Conservation (phyloP, 2,797 vertebrate species). For the Danionella dracula region DNA sequence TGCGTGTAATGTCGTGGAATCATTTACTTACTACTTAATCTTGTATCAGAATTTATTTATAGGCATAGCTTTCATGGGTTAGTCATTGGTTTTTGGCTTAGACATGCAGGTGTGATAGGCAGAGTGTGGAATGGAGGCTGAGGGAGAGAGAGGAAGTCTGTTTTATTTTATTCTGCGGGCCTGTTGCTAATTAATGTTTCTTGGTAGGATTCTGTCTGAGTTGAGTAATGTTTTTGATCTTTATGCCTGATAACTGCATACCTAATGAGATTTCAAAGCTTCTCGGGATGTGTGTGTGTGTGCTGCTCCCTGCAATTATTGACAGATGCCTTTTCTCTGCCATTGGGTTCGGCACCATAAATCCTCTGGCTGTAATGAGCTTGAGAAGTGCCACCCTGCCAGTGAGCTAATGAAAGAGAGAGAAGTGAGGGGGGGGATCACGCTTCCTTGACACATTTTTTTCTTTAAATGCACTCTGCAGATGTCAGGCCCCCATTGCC, state of each 20-base stretch:
- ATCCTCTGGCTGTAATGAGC: constrained; percentile 99
- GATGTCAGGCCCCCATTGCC: constrained; percentile 93
- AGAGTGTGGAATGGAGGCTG: constrained; percentile 48
- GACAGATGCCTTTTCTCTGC: constrained; percentile 99
- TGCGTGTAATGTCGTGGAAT: constrained; percentile 38
- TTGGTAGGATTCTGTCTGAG: constrained; percentile 99
- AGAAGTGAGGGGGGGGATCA: constrained; percentile 69
- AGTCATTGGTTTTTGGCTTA: constrained; percentile 55
- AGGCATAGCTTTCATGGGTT: constrained; percentile 1
- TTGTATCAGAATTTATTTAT: constrained; percentile 7
- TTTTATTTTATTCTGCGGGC: constrained; percentile 88
- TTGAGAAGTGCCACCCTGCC: constrained; percentile 99
- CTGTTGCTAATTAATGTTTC: constrained; percentile 99
- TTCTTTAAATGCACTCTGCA: constrained; percentile 98
- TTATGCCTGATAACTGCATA: constrained; percentile 99
- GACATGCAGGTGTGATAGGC: constrained; percentile 78
- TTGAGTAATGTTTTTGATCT: constrained; percentile 99
- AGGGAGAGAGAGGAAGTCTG: constrained; percentile 77
- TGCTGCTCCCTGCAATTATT: constrained; percentile 99
- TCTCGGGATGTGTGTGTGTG: constrained; percentile 85
- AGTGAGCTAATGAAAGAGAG: constrained; percentile 99
- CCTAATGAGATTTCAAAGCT: constrained; percentile 99
- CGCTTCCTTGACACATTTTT: constrained; percentile 95
- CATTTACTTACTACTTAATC: constrained; percentile 37
- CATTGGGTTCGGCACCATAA: constrained; percentile 99